These are phyloP conservation scores for Steinernema carpocapsae DNA, from an alignment of 2,888 invertebrate genomes.

Conservation along the genomic window DNA sequence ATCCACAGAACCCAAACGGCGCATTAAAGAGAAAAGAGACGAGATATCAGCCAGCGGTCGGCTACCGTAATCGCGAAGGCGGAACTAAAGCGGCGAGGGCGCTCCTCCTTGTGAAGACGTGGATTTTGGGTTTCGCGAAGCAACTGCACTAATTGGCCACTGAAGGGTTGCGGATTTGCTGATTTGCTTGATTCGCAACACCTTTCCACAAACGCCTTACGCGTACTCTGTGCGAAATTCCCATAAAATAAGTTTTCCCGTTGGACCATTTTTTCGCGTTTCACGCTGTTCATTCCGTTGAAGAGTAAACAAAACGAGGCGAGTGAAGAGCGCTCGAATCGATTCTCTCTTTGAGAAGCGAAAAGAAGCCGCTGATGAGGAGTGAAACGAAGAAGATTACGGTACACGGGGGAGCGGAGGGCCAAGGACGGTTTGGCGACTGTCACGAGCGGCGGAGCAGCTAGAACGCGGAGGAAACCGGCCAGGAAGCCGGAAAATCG, in stretches of 20 bases:
- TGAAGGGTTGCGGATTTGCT: neutral
- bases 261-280: neutral
- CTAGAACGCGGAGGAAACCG: no score
- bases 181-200: neutral
- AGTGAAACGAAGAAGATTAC: neutral
- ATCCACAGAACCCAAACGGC: neutral
- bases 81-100: slow-evolving; percentile 7
- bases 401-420: neutral
- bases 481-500: neutral
- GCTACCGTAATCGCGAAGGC: slow-evolving; percentile 30
- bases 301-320: slow-evolving; percentile 27
- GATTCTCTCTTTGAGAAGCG: neutral
- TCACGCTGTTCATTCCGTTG: neutral
- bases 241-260: slow-evolving; percentile 23
- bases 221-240: slow-evolving; percentile 22
- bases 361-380: neutral
- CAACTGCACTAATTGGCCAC: neutral
- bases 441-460: neutral
- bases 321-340: slow-evolving; percentile 20
- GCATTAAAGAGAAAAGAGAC: neutral
- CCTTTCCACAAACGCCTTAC: neutral
- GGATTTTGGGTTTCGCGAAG: neutral
- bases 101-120: neutral
- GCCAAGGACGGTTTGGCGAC: neutral
- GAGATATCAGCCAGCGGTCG: neutral